phyloP scores from a whole-genome alignment of 2,888 invertebrate species.

The Entomobrya proxima region DNA sequence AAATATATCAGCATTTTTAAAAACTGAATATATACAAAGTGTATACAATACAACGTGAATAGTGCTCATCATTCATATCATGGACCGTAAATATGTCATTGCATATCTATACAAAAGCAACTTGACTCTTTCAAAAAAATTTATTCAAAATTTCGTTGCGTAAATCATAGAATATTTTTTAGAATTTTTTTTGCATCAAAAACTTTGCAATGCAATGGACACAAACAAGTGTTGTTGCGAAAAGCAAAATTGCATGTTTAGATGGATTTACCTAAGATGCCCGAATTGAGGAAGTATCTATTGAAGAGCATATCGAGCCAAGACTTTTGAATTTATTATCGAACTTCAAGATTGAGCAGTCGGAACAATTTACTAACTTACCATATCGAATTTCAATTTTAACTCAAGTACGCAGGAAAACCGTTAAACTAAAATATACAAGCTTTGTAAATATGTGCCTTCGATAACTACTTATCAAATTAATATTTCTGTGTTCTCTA shows the following conservation, averaged over 20 bases:
- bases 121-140: background rate
- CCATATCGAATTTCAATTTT: no score
- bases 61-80: slow-evolving; percentile 38
- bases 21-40: background rate
- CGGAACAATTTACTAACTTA: no score
- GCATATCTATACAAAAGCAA: background rate
- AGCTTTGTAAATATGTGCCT: no score
- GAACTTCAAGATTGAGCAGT: no score
- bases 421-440: no score
- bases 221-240: no score
- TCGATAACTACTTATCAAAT: background rate
- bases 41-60: background rate
- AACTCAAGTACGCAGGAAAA: no score
- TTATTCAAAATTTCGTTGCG: background rate
- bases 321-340: no score
- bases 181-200: background rate
- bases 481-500: background rate
- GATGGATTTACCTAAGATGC: no score
- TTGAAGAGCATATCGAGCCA: no score
- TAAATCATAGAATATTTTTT: background rate
- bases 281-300: no score
- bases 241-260: no score
- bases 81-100: slow-evolving; percentile 4
- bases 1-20: background rate
- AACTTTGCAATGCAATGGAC: background rate